phyloP scores from a whole-genome alignment of 2,113 vertebrate species.

The Tricholaema leucomelas region DNA sequence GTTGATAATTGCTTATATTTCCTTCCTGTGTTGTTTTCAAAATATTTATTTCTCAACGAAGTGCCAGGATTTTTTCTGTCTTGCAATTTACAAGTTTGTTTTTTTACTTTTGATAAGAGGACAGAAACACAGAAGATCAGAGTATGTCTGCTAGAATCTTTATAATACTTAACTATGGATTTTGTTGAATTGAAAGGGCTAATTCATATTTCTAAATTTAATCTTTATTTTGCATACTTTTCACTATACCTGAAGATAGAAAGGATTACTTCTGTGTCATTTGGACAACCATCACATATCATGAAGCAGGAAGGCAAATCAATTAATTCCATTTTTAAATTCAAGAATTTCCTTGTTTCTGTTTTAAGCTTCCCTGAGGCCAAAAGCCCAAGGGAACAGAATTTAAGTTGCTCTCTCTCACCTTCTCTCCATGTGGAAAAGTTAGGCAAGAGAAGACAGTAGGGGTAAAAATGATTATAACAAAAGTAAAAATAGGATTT shows the following conservation, averaged over 20 bases:
- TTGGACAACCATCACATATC: not conserved
- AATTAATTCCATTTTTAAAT: not conserved
- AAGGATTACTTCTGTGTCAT: not conserved
- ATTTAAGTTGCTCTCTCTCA: too few relatives aligned
- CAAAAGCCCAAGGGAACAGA: too few relatives aligned
- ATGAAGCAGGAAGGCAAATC: not conserved
- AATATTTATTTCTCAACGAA: not conserved
- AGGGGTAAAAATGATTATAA: too few relatives aligned
- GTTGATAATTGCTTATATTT: not conserved
- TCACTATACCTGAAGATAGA: not conserved
- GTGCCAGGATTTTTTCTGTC: not conserved
- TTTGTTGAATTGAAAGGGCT: not conserved
- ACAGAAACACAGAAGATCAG: not conserved
- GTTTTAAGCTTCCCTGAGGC: too few relatives aligned
- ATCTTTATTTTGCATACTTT: not conserved
- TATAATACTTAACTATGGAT: not conserved
- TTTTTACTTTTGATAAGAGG: not conserved
- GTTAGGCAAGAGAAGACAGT: too few relatives aligned
- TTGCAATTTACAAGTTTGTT: not conserved
- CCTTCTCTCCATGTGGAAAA: too few relatives aligned
- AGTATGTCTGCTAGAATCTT: not conserved
- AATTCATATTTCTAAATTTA: not conserved
- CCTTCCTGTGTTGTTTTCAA: not conserved
- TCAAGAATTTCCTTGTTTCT: not conserved
- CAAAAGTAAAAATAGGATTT: too few relatives aligned